These are phyloP conservation scores for Gadopsis marmoratus DNA, from an alignment of 2,797 vertebrate genomes.

Conservation along the genomic window DNA sequence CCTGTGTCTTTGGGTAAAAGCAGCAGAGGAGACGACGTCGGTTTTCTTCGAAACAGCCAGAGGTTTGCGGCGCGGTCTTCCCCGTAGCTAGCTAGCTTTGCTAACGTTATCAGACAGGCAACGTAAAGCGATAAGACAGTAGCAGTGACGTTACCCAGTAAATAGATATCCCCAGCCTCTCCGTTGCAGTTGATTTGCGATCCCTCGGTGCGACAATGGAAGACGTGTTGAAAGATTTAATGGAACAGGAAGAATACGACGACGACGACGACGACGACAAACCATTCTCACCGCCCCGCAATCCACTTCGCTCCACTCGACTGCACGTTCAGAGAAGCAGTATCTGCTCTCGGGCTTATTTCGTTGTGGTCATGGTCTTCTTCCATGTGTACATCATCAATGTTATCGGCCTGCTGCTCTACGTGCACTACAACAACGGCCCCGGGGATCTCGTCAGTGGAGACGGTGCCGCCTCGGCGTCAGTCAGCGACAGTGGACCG, in stretches of 20 bases:
- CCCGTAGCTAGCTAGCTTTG: conserved; percentile 31
- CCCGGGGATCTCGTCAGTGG: conserved; percentile 65
- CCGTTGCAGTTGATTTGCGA: neutral
- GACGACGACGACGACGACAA: conserved; percentile 23
- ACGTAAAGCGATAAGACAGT: neutral
- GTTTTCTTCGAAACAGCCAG: conserved; percentile 9
- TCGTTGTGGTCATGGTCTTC: conserved; percentile 95
- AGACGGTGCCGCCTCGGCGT: conserved; percentile 36
- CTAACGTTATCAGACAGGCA: conserved; percentile 18
- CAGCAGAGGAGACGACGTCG: neutral
- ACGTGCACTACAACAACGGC: conserved; percentile 94
- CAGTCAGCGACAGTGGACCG: conserved; percentile 37
- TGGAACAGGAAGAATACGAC: conserved; percentile 54
- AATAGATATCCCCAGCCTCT: neutral
- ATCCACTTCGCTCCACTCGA: conserved; percentile 67
- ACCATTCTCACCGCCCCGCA: conserved; percentile 48
- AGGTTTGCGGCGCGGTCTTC: conserved; percentile 22
- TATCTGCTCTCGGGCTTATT: conserved; percentile 94
- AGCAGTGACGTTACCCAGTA: neutral
- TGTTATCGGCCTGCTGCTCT: conserved; percentile 92
- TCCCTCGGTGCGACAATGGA: conserved; percentile 60
- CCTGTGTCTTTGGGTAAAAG: neutral
- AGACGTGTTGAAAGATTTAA: conserved; percentile 50
- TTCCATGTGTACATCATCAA: conserved; percentile 95
- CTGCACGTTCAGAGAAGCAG: conserved; percentile 85